Percentiles rank a stretch among this genome's conserved stretches.
Conservation (phyloP, 1,140 invertebrate species). For the Drosophila tropicalis region DNA sequence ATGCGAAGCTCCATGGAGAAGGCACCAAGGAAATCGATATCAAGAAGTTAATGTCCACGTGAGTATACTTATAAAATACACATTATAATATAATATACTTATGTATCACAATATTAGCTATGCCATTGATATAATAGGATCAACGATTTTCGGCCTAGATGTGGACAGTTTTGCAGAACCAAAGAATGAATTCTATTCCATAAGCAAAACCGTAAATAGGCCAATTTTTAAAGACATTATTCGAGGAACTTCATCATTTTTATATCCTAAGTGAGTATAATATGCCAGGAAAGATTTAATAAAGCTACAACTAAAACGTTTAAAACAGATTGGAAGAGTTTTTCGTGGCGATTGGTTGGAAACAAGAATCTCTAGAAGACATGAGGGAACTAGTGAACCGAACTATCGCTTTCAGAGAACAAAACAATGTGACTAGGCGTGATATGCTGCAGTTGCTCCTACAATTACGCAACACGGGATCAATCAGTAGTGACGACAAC, state of each 20-base stretch:
- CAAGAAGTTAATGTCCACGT: constrained; percentile 59
- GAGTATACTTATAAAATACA: constrained; percentile 12
- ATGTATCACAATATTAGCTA: constrained; percentile 30
- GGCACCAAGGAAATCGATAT: constrained; percentile 53
- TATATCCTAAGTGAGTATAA: constrained; percentile 70
- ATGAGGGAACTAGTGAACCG: constrained; percentile 83
- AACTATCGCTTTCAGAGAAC: constrained; percentile 84
- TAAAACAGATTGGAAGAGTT: constrained; percentile 48
- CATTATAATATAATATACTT: accelerated
- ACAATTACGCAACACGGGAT: constrained; percentile 83
- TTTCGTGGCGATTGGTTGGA: constrained; percentile 50
- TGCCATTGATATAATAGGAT: constrained; percentile 83
- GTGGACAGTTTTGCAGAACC: constrained; percentile 79
- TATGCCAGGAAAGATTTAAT: too few species aligned
- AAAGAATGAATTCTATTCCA: constrained; percentile 60
- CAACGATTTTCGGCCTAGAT: constrained; percentile 82
- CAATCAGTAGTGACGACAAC: constrained; percentile 62
- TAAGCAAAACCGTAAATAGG: constrained; percentile 40
- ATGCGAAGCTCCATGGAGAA: constrained; percentile 33
- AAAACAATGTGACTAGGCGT: constrained; percentile 83
- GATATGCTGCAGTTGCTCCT: constrained; percentile 85
- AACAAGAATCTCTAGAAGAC: constrained; percentile 16
- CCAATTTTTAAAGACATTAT: constrained; percentile 32
- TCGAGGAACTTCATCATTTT: constrained; percentile 42
- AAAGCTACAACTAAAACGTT: too few species aligned